These are phyloP conservation scores for Macaca nemestrina DNA, from an alignment of 2,113 vertebrate genomes.

Conservation along the genomic window DNA sequence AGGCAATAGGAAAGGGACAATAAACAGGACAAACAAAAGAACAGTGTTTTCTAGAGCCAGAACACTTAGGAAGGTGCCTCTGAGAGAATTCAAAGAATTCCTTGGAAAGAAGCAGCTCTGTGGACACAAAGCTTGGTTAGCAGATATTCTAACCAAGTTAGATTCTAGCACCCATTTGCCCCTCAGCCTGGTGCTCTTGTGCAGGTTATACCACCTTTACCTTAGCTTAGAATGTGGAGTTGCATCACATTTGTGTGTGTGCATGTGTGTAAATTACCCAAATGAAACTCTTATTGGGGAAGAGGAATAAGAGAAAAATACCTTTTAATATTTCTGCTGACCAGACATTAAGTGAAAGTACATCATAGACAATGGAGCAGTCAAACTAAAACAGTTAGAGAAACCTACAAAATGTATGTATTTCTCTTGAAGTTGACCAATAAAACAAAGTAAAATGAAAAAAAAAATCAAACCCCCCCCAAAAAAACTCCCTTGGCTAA, in stretches of 20 bases:
- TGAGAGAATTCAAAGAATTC: not conserved
- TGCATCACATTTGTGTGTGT: not conserved
- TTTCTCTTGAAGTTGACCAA: not conserved
- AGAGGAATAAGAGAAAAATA: not conserved
- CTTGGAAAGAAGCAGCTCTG: not conserved
- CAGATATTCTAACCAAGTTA: not conserved
- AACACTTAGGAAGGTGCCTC: not conserved
- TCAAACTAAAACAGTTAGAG: not conserved
- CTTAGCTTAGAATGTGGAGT: not conserved
- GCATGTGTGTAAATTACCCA: not conserved
- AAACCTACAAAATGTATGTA: not conserved
- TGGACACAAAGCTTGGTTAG: not conserved
- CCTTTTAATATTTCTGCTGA: not conserved
- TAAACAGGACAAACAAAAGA: not conserved
- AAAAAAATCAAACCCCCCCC: not conserved
- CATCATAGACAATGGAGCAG: too few relatives aligned
- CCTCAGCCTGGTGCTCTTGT: not conserved
- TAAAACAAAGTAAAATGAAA: not conserved
- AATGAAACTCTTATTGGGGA: not conserved
- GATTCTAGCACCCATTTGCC: not conserved
- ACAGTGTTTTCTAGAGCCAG: not conserved
- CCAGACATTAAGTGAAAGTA: not conserved
- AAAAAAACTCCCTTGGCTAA: not conserved
- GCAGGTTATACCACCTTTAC: not conserved
- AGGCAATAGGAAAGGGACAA: not conserved